Percentiles rank a stretch among this genome's conserved stretches.
These are phyloP conservation scores for Brenthis ino DNA, from an alignment of 2,888 invertebrate genomes.

Conservation along the genomic window DNA sequence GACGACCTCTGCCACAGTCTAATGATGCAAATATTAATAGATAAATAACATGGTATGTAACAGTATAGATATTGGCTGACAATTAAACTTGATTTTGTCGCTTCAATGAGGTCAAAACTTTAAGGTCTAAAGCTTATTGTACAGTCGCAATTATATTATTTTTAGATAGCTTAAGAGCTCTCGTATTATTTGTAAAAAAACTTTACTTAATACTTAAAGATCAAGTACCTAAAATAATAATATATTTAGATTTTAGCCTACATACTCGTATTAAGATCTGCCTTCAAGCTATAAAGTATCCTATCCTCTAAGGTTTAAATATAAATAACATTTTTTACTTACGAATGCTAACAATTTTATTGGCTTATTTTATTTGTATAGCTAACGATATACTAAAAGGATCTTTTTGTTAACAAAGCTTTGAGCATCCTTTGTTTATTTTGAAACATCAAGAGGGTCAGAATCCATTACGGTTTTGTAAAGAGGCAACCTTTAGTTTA, in stretches of 20 bases:
- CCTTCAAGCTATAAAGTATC: neutral
- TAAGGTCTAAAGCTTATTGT: too few relatives aligned
- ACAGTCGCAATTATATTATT: too few relatives aligned
- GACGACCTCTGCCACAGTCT: too few relatives aligned
- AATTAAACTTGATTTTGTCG: too few relatives aligned
- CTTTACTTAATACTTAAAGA: too few relatives aligned
- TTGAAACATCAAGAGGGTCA: slow-evolving; percentile 59
- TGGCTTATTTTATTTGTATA: slow-evolving; percentile 30
- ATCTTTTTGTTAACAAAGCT: slow-evolving; percentile 39
- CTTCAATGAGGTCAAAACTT: too few relatives aligned
- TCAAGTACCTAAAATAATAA: neutral
- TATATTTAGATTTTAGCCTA: neutral
- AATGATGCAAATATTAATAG: too few relatives aligned
- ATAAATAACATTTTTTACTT: slow-evolving; percentile 17
- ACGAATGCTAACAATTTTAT: slow-evolving; percentile 29
- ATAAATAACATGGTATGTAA: too few relatives aligned
- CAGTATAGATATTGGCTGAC: too few relatives aligned
- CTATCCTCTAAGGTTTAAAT: neutral
- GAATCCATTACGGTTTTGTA: slow-evolving; percentile 56
- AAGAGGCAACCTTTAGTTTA: slow-evolving; percentile 46
- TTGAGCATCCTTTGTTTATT: slow-evolving; percentile 61
- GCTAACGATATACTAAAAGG: slow-evolving; percentile 35
- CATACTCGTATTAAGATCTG: neutral
- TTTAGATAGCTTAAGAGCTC: too few relatives aligned
- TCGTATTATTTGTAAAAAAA: too few relatives aligned